phyloP scores from a whole-genome alignment of 1,140 invertebrate species.

The Plectrocnemia conspersa region DNA sequence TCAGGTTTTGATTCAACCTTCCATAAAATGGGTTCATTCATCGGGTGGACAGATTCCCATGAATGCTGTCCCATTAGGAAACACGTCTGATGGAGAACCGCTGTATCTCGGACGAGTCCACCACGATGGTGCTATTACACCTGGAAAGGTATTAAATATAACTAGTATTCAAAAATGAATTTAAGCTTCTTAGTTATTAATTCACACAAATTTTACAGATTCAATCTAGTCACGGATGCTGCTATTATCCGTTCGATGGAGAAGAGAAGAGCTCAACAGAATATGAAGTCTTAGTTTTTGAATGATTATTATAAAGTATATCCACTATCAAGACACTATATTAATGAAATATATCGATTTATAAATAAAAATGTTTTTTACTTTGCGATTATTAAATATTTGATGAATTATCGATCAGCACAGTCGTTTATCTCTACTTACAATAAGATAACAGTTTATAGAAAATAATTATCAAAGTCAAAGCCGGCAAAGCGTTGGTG shows the following conservation, averaged over 20 bases:
- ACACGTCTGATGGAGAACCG: constrained; percentile 58
- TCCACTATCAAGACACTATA: no score
- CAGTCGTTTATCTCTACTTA: no score
- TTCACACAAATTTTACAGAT: constrained; percentile 46
- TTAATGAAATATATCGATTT: no score
- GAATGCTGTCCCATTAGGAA: constrained; percentile 57
- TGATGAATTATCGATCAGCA: no score
- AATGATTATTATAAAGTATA: no score
- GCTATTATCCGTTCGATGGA: constrained; percentile 57
- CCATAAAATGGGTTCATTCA: constrained; percentile 60
- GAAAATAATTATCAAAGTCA: no score
- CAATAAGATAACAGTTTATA: no score
- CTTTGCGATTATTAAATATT: no score
- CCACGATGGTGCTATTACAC: constrained; percentile 57
- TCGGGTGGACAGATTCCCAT: constrained; percentile 56
- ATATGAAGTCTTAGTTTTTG: constrained; percentile 56
- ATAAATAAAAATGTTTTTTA: no score
- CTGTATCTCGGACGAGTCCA: constrained; percentile 60
- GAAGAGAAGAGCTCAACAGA: constrained; percentile 50
- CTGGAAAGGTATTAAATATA: constrained; percentile 55
- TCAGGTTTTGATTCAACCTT: constrained; percentile 58
- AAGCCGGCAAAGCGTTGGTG: no score
- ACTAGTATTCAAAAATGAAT: not conserved
- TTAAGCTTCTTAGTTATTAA: not conserved
- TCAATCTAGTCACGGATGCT: constrained; percentile 51